phyloP scores from a whole-genome alignment of 2,888 invertebrate genomes.

The Phragmatobia fuliginosa region DNA sequence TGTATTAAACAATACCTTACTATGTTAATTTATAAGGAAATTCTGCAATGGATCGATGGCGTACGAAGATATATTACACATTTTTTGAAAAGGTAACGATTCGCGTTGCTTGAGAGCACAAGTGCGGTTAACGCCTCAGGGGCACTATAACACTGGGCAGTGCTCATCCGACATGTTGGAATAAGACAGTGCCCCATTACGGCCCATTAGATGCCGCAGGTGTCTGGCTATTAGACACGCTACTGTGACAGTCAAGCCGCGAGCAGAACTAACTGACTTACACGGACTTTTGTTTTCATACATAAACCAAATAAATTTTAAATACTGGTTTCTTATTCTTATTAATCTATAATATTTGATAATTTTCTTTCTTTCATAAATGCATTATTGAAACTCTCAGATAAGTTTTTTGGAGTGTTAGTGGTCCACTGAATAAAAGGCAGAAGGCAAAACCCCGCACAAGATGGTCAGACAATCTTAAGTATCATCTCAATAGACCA shows the following conservation, averaged over 20 bases:
- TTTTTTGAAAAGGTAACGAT: too few species aligned
- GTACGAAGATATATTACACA: too few species aligned
- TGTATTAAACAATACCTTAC: slow-evolving; percentile 12
- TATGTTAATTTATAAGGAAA: slow-evolving; percentile 13
- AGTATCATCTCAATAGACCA: too few species aligned
- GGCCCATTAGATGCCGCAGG: slow-evolving; percentile 75
- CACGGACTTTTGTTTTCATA: slow-evolving; percentile 1
- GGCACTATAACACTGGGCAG: slow-evolving; percentile 59
- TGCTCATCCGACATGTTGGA: slow-evolving; percentile 62
- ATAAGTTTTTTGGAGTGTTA: too few species aligned
- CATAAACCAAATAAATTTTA: background rate
- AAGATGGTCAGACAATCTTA: too few species aligned
- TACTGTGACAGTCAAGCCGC: slow-evolving; percentile 64
- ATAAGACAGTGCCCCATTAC: slow-evolving; percentile 72
- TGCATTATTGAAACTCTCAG: too few species aligned
- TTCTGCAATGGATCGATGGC: background rate
- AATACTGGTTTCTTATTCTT: too few species aligned
- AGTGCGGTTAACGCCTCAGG: slow-evolving; percentile 59
- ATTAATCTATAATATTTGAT: too few species aligned
- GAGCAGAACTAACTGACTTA: slow-evolving; percentile 19
- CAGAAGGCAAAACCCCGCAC: too few species aligned
- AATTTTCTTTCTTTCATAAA: too few species aligned
- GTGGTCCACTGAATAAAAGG: too few species aligned
- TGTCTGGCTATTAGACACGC: slow-evolving; percentile 76
- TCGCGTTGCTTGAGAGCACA: slow-evolving; percentile 44